Evolutionary conservation across 2,113 vertebrate species (phyloP), one percentile per base, ranked within the genome.

Genomic region (Brienomyrus brachyistius): DNA sequence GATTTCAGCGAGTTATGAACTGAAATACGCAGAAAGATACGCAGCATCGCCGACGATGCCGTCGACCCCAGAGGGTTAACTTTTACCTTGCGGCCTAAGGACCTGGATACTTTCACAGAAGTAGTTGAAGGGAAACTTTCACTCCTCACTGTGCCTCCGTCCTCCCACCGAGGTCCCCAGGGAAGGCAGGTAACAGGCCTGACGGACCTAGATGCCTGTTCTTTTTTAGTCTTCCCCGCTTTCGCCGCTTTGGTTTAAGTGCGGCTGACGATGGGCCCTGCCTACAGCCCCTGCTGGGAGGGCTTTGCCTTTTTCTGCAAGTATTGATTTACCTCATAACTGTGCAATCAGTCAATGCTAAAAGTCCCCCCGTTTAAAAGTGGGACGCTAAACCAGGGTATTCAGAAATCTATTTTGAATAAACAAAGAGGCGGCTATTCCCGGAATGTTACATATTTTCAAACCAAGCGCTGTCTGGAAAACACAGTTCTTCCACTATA

Each of bases 301-400:
- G 4, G 51, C 31, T 56, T 87, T 19, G 51, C 51, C 48, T 77
- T 90, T 70, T 80, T 66, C n/a, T 83, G 62, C 35, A 40, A 43
- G 56, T 80, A 90, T 90, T 90, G 70, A 88, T 90, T 90, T 88
- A 50, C 47, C 52, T 40, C 54, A 88, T 84, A 88, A 84, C 87
- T 23, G 27, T 52, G 59, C 90, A 83, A 90, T 90, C 90, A 88
- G 87, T 88, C 90, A 90, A 52, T 62, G 90, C 87, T 83, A 84
- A 83, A 88, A 80, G 19, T 56, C 40, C 45, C 52, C 35, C 51
- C 31, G 40, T 84, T 88, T 62, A 88, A 48, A 90, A 83, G 70
- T 84, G 87, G 87, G 74, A 62, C 90, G 43, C 74, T 48, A 45
- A 87, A 54, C 48, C 59, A 87, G 89, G 85, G 85, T 87, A 77